phyloP scores from a whole-genome alignment of 2,113 vertebrate genomes.

The Dasyornis broadbenti region DNA sequence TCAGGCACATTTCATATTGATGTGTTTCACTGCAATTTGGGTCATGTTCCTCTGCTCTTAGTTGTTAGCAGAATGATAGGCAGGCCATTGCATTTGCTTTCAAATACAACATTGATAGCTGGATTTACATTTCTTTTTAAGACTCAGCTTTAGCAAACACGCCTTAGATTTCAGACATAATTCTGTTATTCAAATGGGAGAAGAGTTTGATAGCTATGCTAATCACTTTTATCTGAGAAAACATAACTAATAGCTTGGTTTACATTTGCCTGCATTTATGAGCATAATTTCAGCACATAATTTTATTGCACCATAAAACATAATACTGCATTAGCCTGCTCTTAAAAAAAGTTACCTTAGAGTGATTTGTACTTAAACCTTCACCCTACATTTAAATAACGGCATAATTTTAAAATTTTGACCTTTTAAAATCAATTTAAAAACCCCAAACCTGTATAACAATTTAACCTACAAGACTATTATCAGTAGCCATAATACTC shows the following conservation, averaged over 20 bases:
- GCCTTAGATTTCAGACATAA: slow-evolving; percentile 75
- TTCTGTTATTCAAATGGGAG: slow-evolving; percentile 82
- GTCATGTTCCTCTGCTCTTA: slow-evolving; percentile 32
- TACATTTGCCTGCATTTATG: slow-evolving; percentile 85
- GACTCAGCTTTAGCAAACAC: slow-evolving; percentile 63
- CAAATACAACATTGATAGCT: slow-evolving; percentile 53
- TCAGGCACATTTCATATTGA: not conserved
- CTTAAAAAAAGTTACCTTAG: slow-evolving; percentile 73
- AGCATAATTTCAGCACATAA: slow-evolving; percentile 82
- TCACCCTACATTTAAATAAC: slow-evolving; percentile 68
- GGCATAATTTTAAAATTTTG: slow-evolving; percentile 68
- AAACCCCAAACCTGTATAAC: not conserved
- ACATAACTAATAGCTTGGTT: slow-evolving; percentile 86
- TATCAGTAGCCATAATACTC: slow-evolving; percentile 62
- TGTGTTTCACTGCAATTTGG: slow-evolving; percentile 27
- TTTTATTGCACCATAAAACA: slow-evolving; percentile 86
- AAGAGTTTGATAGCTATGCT: slow-evolving; percentile 85
- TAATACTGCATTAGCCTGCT: slow-evolving; percentile 79
- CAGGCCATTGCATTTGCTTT: slow-evolving; percentile 34
- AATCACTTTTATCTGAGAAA: slow-evolving; percentile 87
- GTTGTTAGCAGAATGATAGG: slow-evolving; percentile 30
- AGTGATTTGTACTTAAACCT: slow-evolving; percentile 76
- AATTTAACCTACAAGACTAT: slow-evolving; percentile 60
- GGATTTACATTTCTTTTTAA: slow-evolving; percentile 74
- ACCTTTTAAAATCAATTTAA: slow-evolving; percentile 63